Percentiles rank a stretch among this genome's conserved stretches.
Evolutionary conservation across 2,888 invertebrate genomes (phyloP).

Genomic region (Entomobrya proxima): DNA sequence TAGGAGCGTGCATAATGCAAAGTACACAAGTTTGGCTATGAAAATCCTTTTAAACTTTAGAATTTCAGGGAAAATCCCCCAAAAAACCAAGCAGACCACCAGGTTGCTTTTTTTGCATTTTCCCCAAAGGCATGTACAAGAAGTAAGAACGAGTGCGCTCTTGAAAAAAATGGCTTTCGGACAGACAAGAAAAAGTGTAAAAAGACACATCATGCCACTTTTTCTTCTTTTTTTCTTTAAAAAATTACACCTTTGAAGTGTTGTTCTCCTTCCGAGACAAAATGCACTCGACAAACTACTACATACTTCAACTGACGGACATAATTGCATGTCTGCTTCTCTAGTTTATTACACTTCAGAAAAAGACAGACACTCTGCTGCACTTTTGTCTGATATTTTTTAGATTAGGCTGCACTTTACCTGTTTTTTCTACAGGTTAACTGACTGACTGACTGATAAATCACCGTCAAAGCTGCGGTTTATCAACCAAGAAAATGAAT

Average conservation of each 20-base stretch:
- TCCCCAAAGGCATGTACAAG: neutral
- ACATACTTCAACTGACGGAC: slow-evolving; percentile 1
- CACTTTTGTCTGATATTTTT: slow-evolving; percentile 13
- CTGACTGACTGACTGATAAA: slow-evolving; percentile 51
- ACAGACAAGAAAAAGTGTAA: neutral
- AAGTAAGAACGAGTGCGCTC: neutral
- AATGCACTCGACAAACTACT: neutral
- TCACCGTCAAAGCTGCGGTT: neutral
- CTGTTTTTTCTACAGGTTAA: slow-evolving; percentile 10
- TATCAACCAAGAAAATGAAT: neutral
- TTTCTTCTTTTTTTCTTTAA: neutral
- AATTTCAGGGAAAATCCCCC: neutral
- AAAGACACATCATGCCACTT: slow-evolving; percentile 4
- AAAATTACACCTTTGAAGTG: slow-evolving; percentile 38
- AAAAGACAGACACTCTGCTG: too few species aligned
- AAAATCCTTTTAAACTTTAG: too few species aligned
- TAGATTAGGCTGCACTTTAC: slow-evolving; percentile 7
- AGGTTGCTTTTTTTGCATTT: neutral
- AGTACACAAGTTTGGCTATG: neutral
- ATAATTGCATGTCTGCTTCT: slow-evolving; percentile 47
- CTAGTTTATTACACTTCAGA: neutral
- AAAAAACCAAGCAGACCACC: neutral
- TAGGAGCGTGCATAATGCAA: neutral
- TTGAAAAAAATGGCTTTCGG: neutral
- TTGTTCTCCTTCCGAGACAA: slow-evolving; percentile 9